These are phyloP conservation scores for Phaedon cochleariae DNA, from an alignment of 2,888 invertebrate species.

Conservation along the genomic window DNA sequence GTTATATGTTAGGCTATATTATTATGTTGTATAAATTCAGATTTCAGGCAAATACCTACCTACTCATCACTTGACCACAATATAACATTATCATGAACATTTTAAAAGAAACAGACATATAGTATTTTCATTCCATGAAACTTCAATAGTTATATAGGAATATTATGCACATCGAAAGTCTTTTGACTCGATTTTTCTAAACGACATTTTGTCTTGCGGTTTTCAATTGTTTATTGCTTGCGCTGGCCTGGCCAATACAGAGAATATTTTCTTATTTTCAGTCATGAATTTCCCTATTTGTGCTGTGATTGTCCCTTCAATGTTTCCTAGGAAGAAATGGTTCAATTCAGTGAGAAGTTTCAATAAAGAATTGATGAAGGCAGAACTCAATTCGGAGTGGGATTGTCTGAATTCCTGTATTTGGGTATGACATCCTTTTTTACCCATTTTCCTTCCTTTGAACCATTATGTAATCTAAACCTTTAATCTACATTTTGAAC, in stretches of 20 bases:
- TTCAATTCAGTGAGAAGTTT: not conserved
- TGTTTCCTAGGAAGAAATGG: not conserved
- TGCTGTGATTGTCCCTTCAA: not conserved
- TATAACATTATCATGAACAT: too few relatives aligned
- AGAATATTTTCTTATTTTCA: too few relatives aligned
- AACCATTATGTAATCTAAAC: too few relatives aligned
- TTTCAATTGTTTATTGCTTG: not conserved
- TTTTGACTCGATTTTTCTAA: not conserved
- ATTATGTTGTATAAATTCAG: too few relatives aligned
- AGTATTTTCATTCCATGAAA: too few relatives aligned
- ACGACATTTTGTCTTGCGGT: not conserved
- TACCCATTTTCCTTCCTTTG: not conserved
- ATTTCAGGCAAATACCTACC: too few relatives aligned
- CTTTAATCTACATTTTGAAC: not conserved
- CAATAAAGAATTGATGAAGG: slow-evolving; percentile 47
- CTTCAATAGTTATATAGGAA: too few relatives aligned
- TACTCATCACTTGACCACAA: too few relatives aligned
- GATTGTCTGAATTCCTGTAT: slow-evolving; percentile 50
- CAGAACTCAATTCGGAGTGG: slow-evolving; percentile 54
- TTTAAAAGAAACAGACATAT: too few relatives aligned
- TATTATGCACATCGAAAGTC: too few relatives aligned
- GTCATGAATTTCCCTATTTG: not conserved
- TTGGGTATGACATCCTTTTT: slow-evolving; percentile 52
- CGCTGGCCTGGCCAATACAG: too few relatives aligned
- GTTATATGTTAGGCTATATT: too few relatives aligned